These are phyloP conservation scores for Therioaphis trifolii DNA, from an alignment of 2,888 invertebrate genomes.

Conservation along the genomic window DNA sequence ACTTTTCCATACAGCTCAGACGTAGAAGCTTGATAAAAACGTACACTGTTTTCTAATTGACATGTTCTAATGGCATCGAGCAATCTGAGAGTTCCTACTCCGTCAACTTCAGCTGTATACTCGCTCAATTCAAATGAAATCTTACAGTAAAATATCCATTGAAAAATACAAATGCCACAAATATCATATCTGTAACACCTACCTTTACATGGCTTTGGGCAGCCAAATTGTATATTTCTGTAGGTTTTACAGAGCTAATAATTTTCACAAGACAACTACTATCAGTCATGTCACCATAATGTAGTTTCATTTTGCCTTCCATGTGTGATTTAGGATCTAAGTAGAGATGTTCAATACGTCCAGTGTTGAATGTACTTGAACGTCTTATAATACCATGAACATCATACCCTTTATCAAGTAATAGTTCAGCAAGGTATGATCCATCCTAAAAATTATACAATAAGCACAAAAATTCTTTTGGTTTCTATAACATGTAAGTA, in stretches of 20 bases:
- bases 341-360: slow-evolving; percentile 95
- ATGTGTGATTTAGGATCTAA: slow-evolving; percentile 88
- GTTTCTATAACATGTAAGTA: slow-evolving; percentile 69
- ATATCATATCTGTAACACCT: slow-evolving; percentile 54
- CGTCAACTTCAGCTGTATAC: slow-evolving; percentile 98
- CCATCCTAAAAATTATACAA: slow-evolving; percentile 81
- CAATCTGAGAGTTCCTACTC: slow-evolving; percentile 89
- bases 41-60: slow-evolving; percentile 80
- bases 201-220: slow-evolving; percentile 99
- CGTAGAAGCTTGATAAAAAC: slow-evolving; percentile 95
- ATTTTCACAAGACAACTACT: slow-evolving; percentile 93
- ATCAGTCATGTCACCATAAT: slow-evolving; percentile 99
- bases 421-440: slow-evolving; percentile 94
- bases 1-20: slow-evolving; percentile 96
- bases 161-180: neutral
- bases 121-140: slow-evolving; percentile 97
- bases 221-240: slow-evolving; percentile 97
- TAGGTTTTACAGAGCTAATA: slow-evolving; percentile 81
- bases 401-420: slow-evolving; percentile 90
- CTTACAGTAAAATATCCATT: slow-evolving; percentile 68
- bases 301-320: slow-evolving; percentile 90
- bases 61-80: slow-evolving; percentile 93
- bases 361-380: slow-evolving; percentile 96
- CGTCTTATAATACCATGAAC: slow-evolving; percentile 96
- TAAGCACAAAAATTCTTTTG: neutral